Evolutionary conservation across 1,140 invertebrate genomes (phyloP).

Genomic region (Camponotus floridanus): DNA sequence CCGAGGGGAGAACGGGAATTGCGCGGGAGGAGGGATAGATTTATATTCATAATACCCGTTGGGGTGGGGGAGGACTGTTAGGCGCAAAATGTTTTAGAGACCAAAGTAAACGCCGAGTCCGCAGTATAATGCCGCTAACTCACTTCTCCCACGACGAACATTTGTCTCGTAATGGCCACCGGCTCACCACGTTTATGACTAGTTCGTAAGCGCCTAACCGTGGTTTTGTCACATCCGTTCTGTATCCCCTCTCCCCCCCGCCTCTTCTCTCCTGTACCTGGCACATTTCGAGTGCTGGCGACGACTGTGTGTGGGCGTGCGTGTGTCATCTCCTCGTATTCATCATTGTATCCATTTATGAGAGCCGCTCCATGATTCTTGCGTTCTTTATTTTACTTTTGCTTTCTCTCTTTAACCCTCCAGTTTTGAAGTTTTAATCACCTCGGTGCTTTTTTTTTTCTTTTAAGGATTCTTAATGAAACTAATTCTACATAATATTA

Average conservation of each 20-base stretch:
- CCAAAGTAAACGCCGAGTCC: conserved; percentile 59
- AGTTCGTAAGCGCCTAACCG: conserved; percentile 61
- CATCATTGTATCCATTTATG: conserved; percentile 12
- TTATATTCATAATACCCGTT: conserved; percentile 55
- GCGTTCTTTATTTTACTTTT: background rate
- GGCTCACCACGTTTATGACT: conserved; percentile 67
- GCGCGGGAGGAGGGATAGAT: conserved; percentile 11
- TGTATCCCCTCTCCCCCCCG: background rate
- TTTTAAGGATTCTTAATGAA: background rate
- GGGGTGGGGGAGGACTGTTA: background rate
- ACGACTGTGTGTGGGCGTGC: background rate
- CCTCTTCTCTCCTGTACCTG: background rate
- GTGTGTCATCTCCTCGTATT: conserved; percentile 17
- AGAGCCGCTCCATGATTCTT: conserved; percentile 10
- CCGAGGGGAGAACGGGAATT: background rate
- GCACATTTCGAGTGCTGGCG: conserved; percentile 17
- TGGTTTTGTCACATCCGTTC: conserved; percentile 65
- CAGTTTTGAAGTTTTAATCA: conserved; percentile 12
- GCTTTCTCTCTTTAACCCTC: background rate
- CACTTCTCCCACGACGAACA: conserved; percentile 66
- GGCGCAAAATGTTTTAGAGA: conserved; percentile 67
- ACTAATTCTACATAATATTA: background rate
- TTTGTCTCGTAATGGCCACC: conserved; percentile 70
- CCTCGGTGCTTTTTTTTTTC: background rate
- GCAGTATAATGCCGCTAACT: conserved; percentile 64